phyloP scores from a whole-genome alignment of 2,888 invertebrate species.

The Dimorphilus gyrociliatus region DNA sequence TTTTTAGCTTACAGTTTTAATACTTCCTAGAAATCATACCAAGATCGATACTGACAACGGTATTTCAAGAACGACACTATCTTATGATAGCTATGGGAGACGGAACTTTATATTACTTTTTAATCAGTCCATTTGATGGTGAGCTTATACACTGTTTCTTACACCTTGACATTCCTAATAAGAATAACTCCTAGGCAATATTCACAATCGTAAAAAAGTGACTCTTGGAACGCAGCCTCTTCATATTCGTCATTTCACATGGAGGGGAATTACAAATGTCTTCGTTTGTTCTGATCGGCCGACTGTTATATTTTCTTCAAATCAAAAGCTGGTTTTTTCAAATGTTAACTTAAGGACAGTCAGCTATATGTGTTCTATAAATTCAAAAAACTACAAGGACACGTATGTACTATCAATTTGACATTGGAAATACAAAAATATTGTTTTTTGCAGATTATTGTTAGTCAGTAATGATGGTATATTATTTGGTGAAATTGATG shows the following conservation, averaged over 20 bases:
- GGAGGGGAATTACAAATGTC: conserved; percentile 65
- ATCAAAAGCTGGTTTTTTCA: conserved; percentile 93
- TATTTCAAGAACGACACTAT: conserved; percentile 65
- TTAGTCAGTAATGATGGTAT: conserved; percentile 71
- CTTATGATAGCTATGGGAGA: conserved; percentile 66
- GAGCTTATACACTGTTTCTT: no score
- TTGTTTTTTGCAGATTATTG: conserved; percentile 46
- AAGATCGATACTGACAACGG: conserved; percentile 80
- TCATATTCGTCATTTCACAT: conserved; percentile 61
- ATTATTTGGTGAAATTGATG: conserved; percentile 91
- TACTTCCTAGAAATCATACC: conserved; percentile 69
- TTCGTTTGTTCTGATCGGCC: conserved; percentile 97
- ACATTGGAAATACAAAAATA: background rate
- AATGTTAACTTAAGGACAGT: conserved; percentile 60
- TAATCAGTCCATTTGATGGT: conserved; percentile 48
- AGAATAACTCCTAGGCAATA: conserved; percentile 51
- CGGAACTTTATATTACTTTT: conserved; percentile 92
- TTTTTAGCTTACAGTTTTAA: no score
- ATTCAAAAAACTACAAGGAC: conserved; percentile 85
- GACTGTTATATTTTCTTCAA: conserved; percentile 96
- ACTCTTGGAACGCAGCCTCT: conserved; percentile 95
- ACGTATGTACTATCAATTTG: conserved; percentile 43
- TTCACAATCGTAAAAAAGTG: conserved; percentile 80
- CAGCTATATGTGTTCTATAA: conserved; percentile 91
- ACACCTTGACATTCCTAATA: no score